These are phyloP conservation scores for Hypomesus transpacificus DNA, from an alignment of 2,113 vertebrate species.

Conservation along the genomic window DNA sequence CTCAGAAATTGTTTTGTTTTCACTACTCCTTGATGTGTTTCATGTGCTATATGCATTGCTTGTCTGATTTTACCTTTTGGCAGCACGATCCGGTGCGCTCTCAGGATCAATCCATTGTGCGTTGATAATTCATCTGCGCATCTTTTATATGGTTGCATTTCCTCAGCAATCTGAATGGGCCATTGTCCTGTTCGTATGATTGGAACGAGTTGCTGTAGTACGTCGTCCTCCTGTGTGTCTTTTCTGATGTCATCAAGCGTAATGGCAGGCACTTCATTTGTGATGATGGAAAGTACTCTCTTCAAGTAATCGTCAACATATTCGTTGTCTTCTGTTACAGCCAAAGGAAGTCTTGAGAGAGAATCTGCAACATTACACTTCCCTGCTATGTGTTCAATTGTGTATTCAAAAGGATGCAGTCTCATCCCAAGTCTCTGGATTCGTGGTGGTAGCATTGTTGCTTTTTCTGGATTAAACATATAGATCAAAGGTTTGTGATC, in stretches of 20 bases:
- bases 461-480: constrained; percentile 24
- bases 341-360: constrained; percentile 11
- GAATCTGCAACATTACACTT: constrained; percentile 14
- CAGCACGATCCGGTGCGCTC: constrained; percentile 14
- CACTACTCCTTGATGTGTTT: constrained; percentile 21
- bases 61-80: background rate
- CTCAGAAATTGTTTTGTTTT: constrained; percentile 11
- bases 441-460: background rate
- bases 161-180: background rate
- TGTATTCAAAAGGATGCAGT: constrained; percentile 8
- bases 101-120: constrained; percentile 8
- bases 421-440: constrained; percentile 14
- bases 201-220: background rate
- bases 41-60: constrained; percentile 12
- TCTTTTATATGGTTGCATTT: constrained; percentile 8
- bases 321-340: constrained; percentile 12
- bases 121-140: constrained; percentile 11
- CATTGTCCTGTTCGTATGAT: constrained; percentile 3
- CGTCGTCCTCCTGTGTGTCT: constrained; percentile 1
- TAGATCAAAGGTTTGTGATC: constrained; percentile 20
- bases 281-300: constrained; percentile 10
- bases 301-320: constrained; percentile 21
- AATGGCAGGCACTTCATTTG: constrained; percentile 5
- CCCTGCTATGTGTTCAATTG: constrained; percentile 7
- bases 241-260: constrained; percentile 4